Conservation (phyloP, 2,113 vertebrate species). For the Aegithalos caudatus region DNA sequence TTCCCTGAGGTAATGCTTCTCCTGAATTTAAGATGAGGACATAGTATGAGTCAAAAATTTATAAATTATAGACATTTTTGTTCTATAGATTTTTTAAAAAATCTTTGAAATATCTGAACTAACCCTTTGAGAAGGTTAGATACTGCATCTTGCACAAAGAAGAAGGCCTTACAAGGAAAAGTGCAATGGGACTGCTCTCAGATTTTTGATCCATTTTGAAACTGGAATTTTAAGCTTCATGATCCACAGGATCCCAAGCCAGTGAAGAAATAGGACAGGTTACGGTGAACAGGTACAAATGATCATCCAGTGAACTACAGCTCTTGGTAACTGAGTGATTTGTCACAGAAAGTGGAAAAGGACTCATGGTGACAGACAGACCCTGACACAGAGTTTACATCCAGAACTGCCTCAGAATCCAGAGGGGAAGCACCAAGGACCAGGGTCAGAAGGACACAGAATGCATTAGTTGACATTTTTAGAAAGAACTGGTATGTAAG, state of each 20-base stretch:
- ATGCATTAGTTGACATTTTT: background rate
- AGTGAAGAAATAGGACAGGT: background rate
- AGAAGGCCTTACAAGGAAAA: background rate
- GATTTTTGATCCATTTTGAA: background rate
- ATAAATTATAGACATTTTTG: background rate
- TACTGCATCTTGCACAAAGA: background rate
- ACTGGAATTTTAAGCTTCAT: background rate
- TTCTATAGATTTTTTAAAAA: background rate
- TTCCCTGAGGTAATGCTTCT: slow-evolving; percentile 75
- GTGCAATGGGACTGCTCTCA: background rate
- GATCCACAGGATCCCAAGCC: background rate
- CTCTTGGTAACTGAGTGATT: background rate
- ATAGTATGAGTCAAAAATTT: background rate
- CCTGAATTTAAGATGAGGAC: slow-evolving; percentile 64
- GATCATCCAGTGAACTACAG: background rate
- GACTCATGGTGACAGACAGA: background rate
- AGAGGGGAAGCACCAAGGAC: background rate
- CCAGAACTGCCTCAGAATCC: background rate
- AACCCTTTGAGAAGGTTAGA: background rate
- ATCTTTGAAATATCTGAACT: background rate
- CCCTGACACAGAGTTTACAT: background rate
- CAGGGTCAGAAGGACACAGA: background rate
- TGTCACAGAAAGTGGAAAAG: background rate
- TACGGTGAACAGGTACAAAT: background rate
- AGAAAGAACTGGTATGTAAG: background rate